These are phyloP conservation scores for Apogon hyalosoma DNA, from an alignment of 2,797 vertebrate species.

Conservation along the genomic window DNA sequence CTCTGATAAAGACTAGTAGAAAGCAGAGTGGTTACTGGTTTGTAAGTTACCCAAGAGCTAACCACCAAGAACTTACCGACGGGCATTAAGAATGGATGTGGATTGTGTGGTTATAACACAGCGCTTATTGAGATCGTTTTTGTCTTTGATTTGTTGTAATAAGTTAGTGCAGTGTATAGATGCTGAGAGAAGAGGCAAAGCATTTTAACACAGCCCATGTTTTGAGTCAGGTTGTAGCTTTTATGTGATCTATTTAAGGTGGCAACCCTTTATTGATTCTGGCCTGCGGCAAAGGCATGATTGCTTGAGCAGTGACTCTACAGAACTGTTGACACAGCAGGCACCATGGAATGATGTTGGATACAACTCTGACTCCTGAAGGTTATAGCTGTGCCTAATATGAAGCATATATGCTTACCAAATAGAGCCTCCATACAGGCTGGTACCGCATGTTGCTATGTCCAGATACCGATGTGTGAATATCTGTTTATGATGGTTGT, in stretches of 20 bases:
- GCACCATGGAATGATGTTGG: slow-evolving; percentile 20
- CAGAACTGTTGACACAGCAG: slow-evolving; percentile 50
- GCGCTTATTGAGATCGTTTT: slow-evolving; percentile 30
- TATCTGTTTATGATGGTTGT: slow-evolving; percentile 3
- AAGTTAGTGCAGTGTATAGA: slow-evolving; percentile 5
- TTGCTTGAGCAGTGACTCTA: slow-evolving; percentile 27
- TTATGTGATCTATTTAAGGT: slow-evolving; percentile 42
- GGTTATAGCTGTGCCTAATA: slow-evolving; percentile 21
- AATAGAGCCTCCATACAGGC: slow-evolving; percentile 21
- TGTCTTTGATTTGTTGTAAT: slow-evolving; percentile 40
- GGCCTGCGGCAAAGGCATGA: slow-evolving; percentile 28
- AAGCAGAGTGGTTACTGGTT: slow-evolving; percentile 28
- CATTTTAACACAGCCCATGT: slow-evolving; percentile 4
- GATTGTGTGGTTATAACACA: slow-evolving; percentile 8
- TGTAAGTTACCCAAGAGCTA: slow-evolving; percentile 32
- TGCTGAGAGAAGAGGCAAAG: slow-evolving; percentile 1
- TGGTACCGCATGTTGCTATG: not conserved
- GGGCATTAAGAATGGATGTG: slow-evolving; percentile 25
- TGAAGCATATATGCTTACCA: slow-evolving; percentile 11
- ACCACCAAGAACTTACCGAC: slow-evolving; percentile 27
- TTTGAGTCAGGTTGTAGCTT: slow-evolving; percentile 21
- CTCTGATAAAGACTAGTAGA: slow-evolving; percentile 30
- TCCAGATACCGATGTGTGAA: slow-evolving; percentile 3
- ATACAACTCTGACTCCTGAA: slow-evolving; percentile 16
- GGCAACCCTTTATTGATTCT: slow-evolving; percentile 58